Percentiles rank a stretch among this genome's conserved stretches.
phyloP scores from a whole-genome alignment of 2,113 vertebrate genomes.

The Tamias sibiricus region DNA sequence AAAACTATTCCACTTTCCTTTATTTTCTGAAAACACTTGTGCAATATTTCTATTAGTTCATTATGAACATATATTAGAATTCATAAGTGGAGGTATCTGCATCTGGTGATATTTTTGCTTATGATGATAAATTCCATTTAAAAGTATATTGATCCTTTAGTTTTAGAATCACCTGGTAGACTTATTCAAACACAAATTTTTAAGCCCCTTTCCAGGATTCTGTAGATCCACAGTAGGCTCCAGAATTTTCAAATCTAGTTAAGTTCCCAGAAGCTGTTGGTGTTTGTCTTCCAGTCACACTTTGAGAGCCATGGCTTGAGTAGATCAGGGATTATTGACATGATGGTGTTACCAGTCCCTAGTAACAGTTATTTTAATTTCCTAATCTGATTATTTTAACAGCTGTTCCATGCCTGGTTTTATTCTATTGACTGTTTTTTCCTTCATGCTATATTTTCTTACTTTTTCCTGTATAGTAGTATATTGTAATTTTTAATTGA shows the following conservation, averaged over 20 bases:
- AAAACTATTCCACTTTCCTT: neutral
- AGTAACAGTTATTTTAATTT: neutral
- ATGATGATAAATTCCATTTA: neutral
- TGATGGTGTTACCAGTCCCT: accelerated
- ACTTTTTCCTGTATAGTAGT: neutral
- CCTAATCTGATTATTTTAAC: neutral
- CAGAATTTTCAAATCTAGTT: neutral
- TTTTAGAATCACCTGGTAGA: neutral
- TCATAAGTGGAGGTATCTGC: neutral
- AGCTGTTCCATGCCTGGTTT: neutral
- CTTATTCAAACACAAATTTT: neutral
- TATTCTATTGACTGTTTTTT: neutral
- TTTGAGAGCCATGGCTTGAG: neutral
- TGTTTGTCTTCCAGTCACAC: neutral
- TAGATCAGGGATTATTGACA: neutral
- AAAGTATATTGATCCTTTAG: neutral
- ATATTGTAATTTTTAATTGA: neutral
- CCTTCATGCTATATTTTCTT: neutral
- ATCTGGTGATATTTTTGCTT: neutral
- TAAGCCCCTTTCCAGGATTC: neutral
- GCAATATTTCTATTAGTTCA: neutral
- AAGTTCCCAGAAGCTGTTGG: neutral
- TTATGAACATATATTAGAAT: neutral
- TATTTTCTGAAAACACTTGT: neutral
- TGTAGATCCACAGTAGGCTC: no score